Evolutionary conservation across 2,113 vertebrate genomes (phyloP), one percentile per base, ranked within the genome.

Genomic region (Anarrhichthys ocellatus): DNA sequence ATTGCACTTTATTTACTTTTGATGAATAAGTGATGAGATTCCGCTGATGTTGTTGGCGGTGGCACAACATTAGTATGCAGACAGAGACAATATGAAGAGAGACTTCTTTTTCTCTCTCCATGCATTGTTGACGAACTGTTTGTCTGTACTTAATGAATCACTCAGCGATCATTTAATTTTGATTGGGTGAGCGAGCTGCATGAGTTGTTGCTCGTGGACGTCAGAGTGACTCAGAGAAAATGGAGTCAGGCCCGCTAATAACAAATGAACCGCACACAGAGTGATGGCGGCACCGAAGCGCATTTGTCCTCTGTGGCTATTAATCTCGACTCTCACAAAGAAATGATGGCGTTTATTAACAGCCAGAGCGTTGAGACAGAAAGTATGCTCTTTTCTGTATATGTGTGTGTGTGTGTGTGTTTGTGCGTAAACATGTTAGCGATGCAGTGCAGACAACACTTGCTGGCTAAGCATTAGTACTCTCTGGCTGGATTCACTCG

Each of bases 131-230:
- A 83, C 8, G 20, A 90, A 87, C 68, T 70, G 59, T 85, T 83
- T 77, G 76, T 81, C 75, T 90, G 64, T 63, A 75, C 58, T 82
- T 77, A 89, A 92, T 90, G 87, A 91, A 92, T 91, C 86, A 86
- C 78, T 6, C 67, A 32, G 76, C 20, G 5, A 81, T 91, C 90
- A 78, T 87, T 90, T 83, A 14, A 86, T 88, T 88, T 87, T 78
- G 86, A 92, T 85, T 83, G 80, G 81, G 34, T 63, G 87, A 75
- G 63, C 34, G 1, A 27, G 64, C 73, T 59, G 73, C 80, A 67
- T 63, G 82, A 82, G 58, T 66, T 83, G 66, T 80, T 72, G 81
- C 79, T 82, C 74, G 62, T 15, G 79, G 82, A 82, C 86, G 86
- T 84, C 73, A 3, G 73, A 89, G 76, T 86, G 83, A 89, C 77